These are phyloP conservation scores for Gallinago stenura DNA, from an alignment of 2,797 vertebrate genomes.

Conservation along the genomic window DNA sequence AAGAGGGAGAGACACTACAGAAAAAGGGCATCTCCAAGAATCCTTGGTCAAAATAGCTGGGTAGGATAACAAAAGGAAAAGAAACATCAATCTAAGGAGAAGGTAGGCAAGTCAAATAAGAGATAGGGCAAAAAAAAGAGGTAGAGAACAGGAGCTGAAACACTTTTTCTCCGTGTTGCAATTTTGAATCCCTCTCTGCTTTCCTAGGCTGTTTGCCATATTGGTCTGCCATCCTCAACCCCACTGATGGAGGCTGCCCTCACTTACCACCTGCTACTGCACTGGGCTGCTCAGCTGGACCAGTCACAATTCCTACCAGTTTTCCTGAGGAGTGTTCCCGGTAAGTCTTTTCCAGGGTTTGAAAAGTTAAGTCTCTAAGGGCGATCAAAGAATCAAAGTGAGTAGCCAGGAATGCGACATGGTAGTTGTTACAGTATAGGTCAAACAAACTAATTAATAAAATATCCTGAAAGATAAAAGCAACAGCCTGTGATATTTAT, in stretches of 20 bases:
- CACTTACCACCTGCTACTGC: fast-evolving
- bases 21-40: background rate
- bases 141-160: background rate
- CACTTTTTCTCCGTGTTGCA: background rate
- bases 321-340: background rate
- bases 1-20: background rate
- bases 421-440: background rate
- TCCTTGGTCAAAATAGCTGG: background rate
- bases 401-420: background rate
- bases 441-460: background rate
- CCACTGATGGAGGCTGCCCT: background rate
- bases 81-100: background rate
- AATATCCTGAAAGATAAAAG: background rate
- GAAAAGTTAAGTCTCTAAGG: background rate
- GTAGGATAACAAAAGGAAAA: background rate
- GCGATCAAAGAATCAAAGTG: background rate
- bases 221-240: fast-evolving
- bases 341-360: background rate
- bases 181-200: background rate
- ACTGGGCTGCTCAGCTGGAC: background rate
- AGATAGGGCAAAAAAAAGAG: background rate
- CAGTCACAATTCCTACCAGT: fast-evolving
- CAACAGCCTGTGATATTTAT: background rate
- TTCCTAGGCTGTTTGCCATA: background rate
- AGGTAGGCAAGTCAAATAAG: background rate